Conservation (phyloP, 2,888 invertebrate genomes). For the Lagria hirta region DNA sequence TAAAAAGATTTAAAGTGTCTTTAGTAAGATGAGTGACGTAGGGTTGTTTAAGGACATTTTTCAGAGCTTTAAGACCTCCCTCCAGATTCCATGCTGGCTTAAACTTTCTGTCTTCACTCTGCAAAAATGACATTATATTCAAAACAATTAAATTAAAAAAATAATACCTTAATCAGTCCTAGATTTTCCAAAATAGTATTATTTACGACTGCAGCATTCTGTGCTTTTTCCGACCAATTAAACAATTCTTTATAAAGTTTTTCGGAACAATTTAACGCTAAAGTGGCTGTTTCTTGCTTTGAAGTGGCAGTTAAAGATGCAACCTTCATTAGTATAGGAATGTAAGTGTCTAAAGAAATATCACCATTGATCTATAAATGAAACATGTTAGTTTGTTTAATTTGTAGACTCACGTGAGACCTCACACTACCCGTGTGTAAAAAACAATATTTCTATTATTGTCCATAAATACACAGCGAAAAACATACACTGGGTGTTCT, state of each 20-base stretch:
- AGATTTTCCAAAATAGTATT: constrained; percentile 67
- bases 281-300: constrained; percentile 53
- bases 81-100: constrained; percentile 65
- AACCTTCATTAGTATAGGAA: constrained; percentile 58
- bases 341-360: constrained; percentile 48
- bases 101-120: constrained; percentile 70
- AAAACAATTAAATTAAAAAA: constrained; percentile 21
- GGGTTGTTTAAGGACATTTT: constrained; percentile 56
- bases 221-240: constrained; percentile 54
- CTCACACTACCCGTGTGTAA: too few relatives aligned
- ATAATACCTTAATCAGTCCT: constrained; percentile 70
- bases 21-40: constrained; percentile 58
- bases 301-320: constrained; percentile 60
- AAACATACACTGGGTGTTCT: too few relatives aligned
- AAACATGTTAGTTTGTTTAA: too few relatives aligned
- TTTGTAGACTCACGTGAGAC: too few relatives aligned
- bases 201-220: constrained; percentile 60
- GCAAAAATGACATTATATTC: constrained; percentile 24
- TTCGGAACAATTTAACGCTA: constrained; percentile 55
- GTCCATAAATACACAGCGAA: too few relatives aligned
- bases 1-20: constrained; percentile 57
- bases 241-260: constrained; percentile 59
- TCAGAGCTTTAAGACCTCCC: constrained; percentile 62
- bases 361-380: constrained; percentile 35
- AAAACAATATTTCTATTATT: too few relatives aligned